These are phyloP conservation scores for Paracanthobrama guichenoti DNA, from an alignment of 2,113 vertebrate species.

Conservation along the genomic window DNA sequence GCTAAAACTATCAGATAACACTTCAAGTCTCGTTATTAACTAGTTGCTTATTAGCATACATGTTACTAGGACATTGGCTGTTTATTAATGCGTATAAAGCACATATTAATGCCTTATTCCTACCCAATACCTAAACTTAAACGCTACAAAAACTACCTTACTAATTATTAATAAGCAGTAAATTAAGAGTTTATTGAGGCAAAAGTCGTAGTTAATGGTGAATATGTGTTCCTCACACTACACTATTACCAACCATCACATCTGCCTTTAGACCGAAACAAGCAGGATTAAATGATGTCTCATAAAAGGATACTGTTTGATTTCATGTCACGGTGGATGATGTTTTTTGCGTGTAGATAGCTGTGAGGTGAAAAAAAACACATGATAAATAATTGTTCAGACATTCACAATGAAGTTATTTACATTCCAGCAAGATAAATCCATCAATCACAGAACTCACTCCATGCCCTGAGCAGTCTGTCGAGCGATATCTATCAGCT, in stretches of 20 bases:
- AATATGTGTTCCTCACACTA: too few species aligned
- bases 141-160: too few species aligned
- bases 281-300: background rate
- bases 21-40: too few species aligned
- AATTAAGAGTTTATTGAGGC: too few species aligned
- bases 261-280: background rate
- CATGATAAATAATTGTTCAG: background rate
- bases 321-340: slow-evolving; percentile 99
- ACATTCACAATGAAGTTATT: background rate
- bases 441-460: slow-evolving; percentile 72
- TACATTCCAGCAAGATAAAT: background rate
- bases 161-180: too few species aligned
- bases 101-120: too few species aligned
- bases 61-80: too few species aligned
- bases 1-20: too few species aligned
- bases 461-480: slow-evolving; percentile 99
- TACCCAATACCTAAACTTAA: too few species aligned
- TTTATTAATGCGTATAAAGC: too few species aligned
- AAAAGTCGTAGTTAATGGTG: too few species aligned
- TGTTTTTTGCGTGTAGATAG: slow-evolving; percentile 98
- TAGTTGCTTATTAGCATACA: too few species aligned
- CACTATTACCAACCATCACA: background rate
- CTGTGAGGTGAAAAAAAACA: slow-evolving; percentile 66
- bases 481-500: slow-evolving; percentile 95
- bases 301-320: slow-evolving; percentile 97